Conservation (phyloP, 2,797 vertebrate genomes). For the Gadopsis bispinosus region DNA sequence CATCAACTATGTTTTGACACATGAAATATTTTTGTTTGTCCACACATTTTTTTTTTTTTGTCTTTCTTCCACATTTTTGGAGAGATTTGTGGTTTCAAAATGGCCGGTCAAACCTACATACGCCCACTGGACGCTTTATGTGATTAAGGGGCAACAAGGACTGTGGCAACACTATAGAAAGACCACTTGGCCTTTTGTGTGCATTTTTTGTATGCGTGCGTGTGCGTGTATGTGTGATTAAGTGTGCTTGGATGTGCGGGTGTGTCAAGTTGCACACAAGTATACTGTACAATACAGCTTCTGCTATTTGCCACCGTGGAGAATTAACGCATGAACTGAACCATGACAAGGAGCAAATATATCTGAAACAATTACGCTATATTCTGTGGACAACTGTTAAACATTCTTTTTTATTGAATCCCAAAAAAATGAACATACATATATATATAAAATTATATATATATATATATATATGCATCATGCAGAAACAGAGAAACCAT, state of each 20-base stretch:
- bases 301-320: conserved; percentile 79
- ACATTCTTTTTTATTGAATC: conserved; percentile 78
- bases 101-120: conserved; percentile 68
- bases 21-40: conserved; percentile 60
- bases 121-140: conserved; percentile 69
- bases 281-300: conserved; percentile 87
- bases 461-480: conserved; percentile 78
- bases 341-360: conserved; percentile 84
- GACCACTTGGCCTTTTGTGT: conserved; percentile 82
- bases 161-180: conserved; percentile 75
- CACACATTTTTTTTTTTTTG: conserved; percentile 59
- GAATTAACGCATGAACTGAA: conserved; percentile 85
- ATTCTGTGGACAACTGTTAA: conserved; percentile 85
- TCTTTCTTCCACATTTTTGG: conserved; percentile 62
- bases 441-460: conserved; percentile 66
- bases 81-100: conserved; percentile 74
- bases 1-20: conserved; percentile 69
- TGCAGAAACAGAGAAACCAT: conserved; percentile 75
- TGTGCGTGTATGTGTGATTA: conserved; percentile 63
- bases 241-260: conserved; percentile 64
- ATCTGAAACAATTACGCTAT: conserved; percentile 84
- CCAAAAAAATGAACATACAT: conserved; percentile 71
- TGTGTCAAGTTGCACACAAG: conserved; percentile 81
- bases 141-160: conserved; percentile 66
- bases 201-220: conserved; percentile 64